phyloP scores from a whole-genome alignment of 1,140 invertebrate genomes.

The Drosophila mayri region DNA sequence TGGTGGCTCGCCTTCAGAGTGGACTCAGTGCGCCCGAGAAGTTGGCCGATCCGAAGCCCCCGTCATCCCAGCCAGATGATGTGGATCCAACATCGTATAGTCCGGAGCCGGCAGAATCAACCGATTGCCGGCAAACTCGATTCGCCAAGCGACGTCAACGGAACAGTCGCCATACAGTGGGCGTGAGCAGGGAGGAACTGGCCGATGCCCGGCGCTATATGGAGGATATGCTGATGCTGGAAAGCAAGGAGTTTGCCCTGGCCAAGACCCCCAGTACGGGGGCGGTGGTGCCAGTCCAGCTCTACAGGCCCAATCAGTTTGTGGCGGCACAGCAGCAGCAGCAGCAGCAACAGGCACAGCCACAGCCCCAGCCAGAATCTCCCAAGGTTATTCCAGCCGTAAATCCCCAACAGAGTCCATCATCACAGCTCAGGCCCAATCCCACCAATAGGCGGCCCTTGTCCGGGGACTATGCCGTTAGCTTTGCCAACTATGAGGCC shows the following conservation, averaged over 20 bases:
- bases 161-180: conserved; percentile 91
- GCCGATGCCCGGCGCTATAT: conserved; percentile 90
- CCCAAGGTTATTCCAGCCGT: not conserved
- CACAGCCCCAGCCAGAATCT: not conserved
- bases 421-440: conserved; percentile 38
- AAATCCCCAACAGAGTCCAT: conserved; percentile 13
- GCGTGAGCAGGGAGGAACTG: conserved; percentile 91
- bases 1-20: conserved; percentile 91
- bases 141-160: conserved; percentile 85
- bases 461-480: conserved; percentile 76
- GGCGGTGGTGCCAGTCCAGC: conserved; percentile 71
- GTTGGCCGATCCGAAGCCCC: conserved; percentile 67
- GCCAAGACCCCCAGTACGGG: conserved; percentile 76
- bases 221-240: conserved; percentile 87
- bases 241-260: conserved; percentile 69
- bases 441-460: conserved; percentile 51
- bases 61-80: not conserved
- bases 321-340: conserved; percentile 46
- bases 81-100: not conserved
- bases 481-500: conserved; percentile 58
- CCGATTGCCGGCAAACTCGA: conserved; percentile 66
- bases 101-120: conserved; percentile 16
- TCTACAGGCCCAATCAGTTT: conserved; percentile 78
- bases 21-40: conserved; percentile 87
- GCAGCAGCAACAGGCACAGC: not conserved